A percentile compares a stretch with the other conserved stretches of the same genome.
These are phyloP conservation scores for Antrozous pallidus DNA, from an alignment of 2,797 vertebrate species.

Conservation along the genomic window DNA sequence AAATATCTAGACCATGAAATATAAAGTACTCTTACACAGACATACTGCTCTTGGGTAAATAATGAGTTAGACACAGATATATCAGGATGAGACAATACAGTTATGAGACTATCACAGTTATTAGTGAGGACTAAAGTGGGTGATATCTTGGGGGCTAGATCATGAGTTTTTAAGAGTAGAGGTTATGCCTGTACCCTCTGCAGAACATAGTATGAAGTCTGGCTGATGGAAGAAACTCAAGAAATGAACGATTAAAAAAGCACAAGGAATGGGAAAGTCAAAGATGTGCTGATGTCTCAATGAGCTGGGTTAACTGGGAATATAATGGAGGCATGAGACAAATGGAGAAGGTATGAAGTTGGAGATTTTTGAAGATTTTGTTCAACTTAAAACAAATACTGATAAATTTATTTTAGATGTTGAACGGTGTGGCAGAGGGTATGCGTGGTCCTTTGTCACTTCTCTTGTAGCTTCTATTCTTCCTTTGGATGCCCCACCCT, in stretches of 20 bases:
- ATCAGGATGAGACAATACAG: background rate
- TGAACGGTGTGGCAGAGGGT: background rate
- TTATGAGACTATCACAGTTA: background rate
- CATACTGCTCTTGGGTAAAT: background rate
- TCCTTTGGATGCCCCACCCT: background rate
- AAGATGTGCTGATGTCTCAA: background rate
- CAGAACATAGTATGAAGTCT: background rate
- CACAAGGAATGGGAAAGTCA: background rate
- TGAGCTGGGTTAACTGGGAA: background rate
- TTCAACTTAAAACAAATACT: background rate
- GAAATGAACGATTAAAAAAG: background rate
- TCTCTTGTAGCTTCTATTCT: background rate
- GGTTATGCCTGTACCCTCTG: background rate
- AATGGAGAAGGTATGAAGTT: background rate
- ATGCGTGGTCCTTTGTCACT: background rate
- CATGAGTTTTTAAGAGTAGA: background rate
- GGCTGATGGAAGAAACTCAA: background rate
- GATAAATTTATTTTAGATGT: background rate
- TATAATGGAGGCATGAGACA: background rate
- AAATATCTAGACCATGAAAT: background rate
- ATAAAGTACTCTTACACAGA: background rate
- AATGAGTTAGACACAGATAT: background rate
- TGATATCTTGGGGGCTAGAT: background rate
- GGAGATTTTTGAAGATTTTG: background rate
- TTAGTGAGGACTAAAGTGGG: background rate